Evolutionary conservation across 2,888 invertebrate genomes (phyloP).

Genomic region (Drosophila yooni): DNA sequence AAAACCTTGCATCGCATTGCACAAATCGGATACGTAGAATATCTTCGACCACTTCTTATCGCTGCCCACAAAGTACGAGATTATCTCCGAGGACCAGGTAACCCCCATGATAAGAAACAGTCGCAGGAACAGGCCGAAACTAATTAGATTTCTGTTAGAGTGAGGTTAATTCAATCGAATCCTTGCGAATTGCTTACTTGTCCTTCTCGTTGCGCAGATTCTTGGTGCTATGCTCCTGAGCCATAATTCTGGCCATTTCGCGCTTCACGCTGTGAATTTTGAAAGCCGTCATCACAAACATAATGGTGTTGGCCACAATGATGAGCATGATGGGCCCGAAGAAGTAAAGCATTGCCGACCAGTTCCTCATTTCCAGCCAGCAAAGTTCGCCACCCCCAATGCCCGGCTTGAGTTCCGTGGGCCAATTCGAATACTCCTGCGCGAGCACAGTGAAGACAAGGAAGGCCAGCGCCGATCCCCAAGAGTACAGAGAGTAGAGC

Average conservation of each 20-base stretch:
- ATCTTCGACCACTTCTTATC: constrained; percentile 79
- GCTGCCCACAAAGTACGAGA: constrained; percentile 89
- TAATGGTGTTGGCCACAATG: constrained; percentile 81
- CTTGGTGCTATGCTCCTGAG: constrained; percentile 82
- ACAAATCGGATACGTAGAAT: constrained; percentile 86
- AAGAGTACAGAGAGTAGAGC: constrained; percentile 83
- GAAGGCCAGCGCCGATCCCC: constrained; percentile 80
- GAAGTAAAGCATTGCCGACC: constrained; percentile 83
- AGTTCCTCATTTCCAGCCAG: constrained; percentile 86
- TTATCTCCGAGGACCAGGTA: constrained; percentile 92
- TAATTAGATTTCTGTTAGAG: constrained; percentile 74
- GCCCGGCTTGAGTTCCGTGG: constrained; percentile 84
- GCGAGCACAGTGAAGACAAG: constrained; percentile 77
- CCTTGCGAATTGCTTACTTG: constrained; percentile 66
- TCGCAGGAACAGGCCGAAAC: constrained; percentile 92
- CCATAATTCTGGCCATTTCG: constrained; percentile 83
- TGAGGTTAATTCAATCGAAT: background rate
- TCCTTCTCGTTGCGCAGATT: constrained; percentile 84
- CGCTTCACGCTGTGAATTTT: constrained; percentile 83
- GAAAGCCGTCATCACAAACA: constrained; percentile 83
- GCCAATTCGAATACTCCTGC: constrained; percentile 72
- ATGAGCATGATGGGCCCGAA: constrained; percentile 82
- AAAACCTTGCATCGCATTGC: constrained; percentile 87
- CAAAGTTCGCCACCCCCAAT: constrained; percentile 86
- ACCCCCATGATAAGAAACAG: constrained; percentile 94